phyloP scores from a whole-genome alignment of 2,888 invertebrate species.

The Synanthedon tipuliformis region DNA sequence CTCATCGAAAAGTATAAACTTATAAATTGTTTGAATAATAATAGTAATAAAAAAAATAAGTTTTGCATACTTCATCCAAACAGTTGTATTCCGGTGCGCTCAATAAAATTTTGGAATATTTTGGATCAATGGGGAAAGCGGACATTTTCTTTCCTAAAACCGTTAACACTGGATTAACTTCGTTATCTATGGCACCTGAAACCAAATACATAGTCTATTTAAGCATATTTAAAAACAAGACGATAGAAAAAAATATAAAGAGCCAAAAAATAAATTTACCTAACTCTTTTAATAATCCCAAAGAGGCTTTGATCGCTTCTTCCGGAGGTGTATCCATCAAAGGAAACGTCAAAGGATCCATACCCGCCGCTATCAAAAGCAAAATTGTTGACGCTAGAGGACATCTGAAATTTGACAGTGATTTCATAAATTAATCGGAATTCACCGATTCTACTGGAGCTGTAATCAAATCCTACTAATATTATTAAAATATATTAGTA shows the following conservation, averaged over 20 bases:
- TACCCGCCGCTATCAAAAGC: conserved; percentile 85
- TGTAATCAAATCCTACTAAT: too few species aligned
- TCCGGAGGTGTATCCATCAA: conserved; percentile 89
- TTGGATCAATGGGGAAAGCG: conserved; percentile 92
- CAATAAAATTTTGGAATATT: conserved; percentile 84
- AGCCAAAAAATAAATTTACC: conserved; percentile 34
- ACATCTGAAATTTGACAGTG: conserved; percentile 33
- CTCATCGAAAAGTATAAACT: background rate
- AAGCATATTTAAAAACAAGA: background rate
- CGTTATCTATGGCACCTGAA: conserved; percentile 74
- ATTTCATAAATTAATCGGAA: too few species aligned
- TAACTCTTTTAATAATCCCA: conserved; percentile 73
- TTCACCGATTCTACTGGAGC: too few species aligned
- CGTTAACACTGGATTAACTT: conserved; percentile 76
- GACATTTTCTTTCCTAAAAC: conserved; percentile 86
- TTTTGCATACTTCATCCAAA: conserved; percentile 73
- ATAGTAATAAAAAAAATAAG: background rate
- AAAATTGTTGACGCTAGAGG: conserved; percentile 79
- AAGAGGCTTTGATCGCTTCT: conserved; percentile 75
- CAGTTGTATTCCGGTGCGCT: conserved; percentile 82
- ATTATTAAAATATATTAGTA: too few species aligned
- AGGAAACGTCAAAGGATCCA: conserved; percentile 86
- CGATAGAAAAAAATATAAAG: conserved; percentile 2
- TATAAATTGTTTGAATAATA: background rate
- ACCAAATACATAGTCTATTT: conserved; percentile 5